These are phyloP conservation scores for Isotomurus palustris DNA, from an alignment of 2,888 invertebrate genomes.

Conservation along the genomic window DNA sequence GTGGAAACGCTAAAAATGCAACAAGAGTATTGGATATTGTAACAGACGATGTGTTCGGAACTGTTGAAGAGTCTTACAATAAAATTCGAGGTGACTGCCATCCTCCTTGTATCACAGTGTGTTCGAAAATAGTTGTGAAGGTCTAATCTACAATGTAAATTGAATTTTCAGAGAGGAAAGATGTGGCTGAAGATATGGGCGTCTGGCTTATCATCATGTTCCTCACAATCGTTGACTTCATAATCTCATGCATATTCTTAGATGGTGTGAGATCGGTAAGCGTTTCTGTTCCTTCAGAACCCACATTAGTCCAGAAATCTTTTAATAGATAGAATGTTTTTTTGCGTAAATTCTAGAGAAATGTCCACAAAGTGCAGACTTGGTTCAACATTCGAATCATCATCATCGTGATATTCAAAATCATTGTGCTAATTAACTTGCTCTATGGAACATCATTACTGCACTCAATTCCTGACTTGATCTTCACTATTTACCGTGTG, in stretches of 20 bases:
- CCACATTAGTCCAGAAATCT: too few species aligned
- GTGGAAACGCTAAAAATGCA: constrained; percentile 23
- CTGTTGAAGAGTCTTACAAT: constrained; percentile 11
- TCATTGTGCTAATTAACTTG: constrained; percentile 28
- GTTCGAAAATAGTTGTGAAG: too few species aligned
- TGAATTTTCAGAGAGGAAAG: constrained; percentile 14
- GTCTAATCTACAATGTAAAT: too few species aligned
- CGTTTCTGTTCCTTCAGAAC: background rate
- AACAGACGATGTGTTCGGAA: constrained; percentile 29
- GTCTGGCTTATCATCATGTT: constrained; percentile 34
- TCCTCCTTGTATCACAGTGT: too few species aligned
- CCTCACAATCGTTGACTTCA: constrained; percentile 29
- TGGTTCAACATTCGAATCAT: constrained; percentile 30
- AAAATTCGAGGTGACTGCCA: constrained; percentile 8
- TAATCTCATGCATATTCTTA: constrained; percentile 32
- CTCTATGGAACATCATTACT: constrained; percentile 22
- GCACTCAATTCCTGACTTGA: constrained; percentile 25
- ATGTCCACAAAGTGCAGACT: constrained; percentile 20
- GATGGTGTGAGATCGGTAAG: constrained; percentile 32
- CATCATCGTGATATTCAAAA: constrained; percentile 23
- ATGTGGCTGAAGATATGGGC: constrained; percentile 36
- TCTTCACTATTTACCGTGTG: constrained; percentile 25
- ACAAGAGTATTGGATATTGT: constrained; percentile 27
- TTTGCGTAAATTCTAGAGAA: constrained; percentile 16
- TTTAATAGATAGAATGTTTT: background rate